Base-by-base conservation (phyloP, 1,140 invertebrate genomes). In the Calephelis virginiensis region DNA sequence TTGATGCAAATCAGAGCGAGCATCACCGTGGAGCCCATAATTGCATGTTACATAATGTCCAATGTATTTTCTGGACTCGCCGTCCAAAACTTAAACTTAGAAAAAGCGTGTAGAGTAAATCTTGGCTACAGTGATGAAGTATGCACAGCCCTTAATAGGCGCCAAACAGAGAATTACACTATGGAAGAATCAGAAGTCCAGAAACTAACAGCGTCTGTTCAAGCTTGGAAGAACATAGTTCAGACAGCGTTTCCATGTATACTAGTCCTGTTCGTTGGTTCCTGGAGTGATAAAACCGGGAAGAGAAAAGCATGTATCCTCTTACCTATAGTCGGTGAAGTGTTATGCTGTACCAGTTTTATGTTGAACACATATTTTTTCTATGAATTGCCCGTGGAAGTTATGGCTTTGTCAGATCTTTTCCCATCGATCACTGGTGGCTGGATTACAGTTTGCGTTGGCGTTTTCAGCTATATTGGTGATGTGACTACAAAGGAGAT, bases 61-160 rank as follows among this genome's bases (percentile, higher is more conserved):
- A 92, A 92, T 80, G 91, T 93, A n/a, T 92, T 94, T 77, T 90
- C 92, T 5, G 89, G 85, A 69, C 78, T 93, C 17, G 92, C 92
- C 49, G 90, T 92, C 45, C 92, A 93, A 77, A 93, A 94, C 83
- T 80, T 94, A 67, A 93, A 93, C 75, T 88, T 94, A 66, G 93
- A 94, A 77, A 94, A 94, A 76, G 93, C 93, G 9, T 94, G 94
- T 79, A 85, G 93, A 56, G 93, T 94, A 11, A 94, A 94, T 76
- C 77, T 94, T 61, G 86, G 85, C 4, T 92, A 93, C 49, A 87
- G 90, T 71, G 85, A 90, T 61, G 91, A 92, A 69, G 86, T 93
- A 63, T 94, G 94, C 72, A 90, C 92, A 65, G 91, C 92, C 12
- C 74, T 94, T n/a, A 90, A 91, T 28, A 81, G 79, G 66, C 80